These are phyloP conservation scores for Leucosticte australis DNA, from an alignment of 2,113 vertebrate species.

Conservation along the genomic window DNA sequence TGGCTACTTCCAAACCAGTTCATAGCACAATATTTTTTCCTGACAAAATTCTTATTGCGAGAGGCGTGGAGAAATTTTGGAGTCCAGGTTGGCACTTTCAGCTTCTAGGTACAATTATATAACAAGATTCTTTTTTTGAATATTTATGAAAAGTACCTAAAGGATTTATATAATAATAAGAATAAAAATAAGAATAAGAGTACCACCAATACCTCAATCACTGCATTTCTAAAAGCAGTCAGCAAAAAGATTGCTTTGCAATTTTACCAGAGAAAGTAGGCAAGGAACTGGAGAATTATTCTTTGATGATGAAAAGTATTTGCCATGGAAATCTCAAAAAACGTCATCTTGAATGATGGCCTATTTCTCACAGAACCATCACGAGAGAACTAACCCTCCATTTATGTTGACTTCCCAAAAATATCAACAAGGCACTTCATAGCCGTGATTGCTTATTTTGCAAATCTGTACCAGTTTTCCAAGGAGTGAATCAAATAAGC, in stretches of 20 bases:
- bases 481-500: neutral
- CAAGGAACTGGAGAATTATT: neutral
- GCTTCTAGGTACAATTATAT: neutral
- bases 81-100: neutral
- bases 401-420: neutral
- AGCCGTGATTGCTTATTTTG: neutral
- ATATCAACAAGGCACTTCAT: neutral
- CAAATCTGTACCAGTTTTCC: neutral
- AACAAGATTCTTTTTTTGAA: neutral
- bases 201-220: neutral
- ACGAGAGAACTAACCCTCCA: neutral
- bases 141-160: neutral
- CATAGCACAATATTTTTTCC: neutral
- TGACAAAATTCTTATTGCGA: neutral
- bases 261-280: neutral
- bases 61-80: neutral
- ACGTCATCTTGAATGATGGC: accelerated
- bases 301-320: neutral
- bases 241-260: neutral
- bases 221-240: neutral
- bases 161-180: neutral
- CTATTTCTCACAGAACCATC: neutral
- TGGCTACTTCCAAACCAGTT: neutral
- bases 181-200: neutral
- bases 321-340: neutral